phyloP scores from a whole-genome alignment of 2,888 invertebrate species.

The Xestia rhomboidea region DNA sequence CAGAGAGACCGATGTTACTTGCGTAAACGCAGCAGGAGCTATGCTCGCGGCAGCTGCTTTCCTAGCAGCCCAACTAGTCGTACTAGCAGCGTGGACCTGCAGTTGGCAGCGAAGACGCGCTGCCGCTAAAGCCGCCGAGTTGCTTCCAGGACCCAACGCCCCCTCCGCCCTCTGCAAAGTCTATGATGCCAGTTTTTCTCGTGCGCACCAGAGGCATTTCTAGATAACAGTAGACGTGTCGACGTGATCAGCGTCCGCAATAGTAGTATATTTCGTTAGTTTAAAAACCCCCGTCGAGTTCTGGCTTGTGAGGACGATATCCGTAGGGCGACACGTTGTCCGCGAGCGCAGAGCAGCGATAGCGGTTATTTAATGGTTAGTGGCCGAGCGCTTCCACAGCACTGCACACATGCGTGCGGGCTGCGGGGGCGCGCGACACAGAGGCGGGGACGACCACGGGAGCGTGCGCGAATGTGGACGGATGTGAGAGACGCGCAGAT shows the following conservation, averaged over 20 bases:
- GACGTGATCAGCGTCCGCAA: conserved; percentile 88
- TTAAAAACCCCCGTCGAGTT: conserved; percentile 87
- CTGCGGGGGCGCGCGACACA: conserved; percentile 80
- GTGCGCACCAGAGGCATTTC: conserved; percentile 92
- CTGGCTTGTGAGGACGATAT: conserved; percentile 78
- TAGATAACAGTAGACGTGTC: conserved; percentile 82
- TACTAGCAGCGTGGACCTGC: conserved; percentile 97
- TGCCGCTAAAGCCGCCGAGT: conserved; percentile 92
- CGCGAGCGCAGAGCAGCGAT: conserved; percentile 84
- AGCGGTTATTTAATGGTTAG: conserved; percentile 86
- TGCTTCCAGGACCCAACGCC: conserved; percentile 92
- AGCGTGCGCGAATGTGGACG: conserved; percentile 87
- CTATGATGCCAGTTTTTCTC: conserved; percentile 96
- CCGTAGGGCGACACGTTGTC: conserved; percentile 72
- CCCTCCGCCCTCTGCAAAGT: conserved; percentile 94
- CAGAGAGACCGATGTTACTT: conserved; percentile 91
- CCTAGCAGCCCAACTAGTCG: conserved; percentile 95
- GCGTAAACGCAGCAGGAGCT: conserved; percentile 95
- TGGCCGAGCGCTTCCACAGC: conserved; percentile 83
- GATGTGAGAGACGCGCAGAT: conserved; percentile 80
- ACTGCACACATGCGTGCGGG: conserved; percentile 76
- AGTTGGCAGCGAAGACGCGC: conserved; percentile 95
- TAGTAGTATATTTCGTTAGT: conserved; percentile 89
- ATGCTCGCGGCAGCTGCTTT: conserved; percentile 96
- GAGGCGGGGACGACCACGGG: conserved; percentile 89